Percentiles rank a stretch among this genome's conserved stretches.
Evolutionary conservation across 2,888 invertebrate species (phyloP).

Genomic region (Dione juno): DNA sequence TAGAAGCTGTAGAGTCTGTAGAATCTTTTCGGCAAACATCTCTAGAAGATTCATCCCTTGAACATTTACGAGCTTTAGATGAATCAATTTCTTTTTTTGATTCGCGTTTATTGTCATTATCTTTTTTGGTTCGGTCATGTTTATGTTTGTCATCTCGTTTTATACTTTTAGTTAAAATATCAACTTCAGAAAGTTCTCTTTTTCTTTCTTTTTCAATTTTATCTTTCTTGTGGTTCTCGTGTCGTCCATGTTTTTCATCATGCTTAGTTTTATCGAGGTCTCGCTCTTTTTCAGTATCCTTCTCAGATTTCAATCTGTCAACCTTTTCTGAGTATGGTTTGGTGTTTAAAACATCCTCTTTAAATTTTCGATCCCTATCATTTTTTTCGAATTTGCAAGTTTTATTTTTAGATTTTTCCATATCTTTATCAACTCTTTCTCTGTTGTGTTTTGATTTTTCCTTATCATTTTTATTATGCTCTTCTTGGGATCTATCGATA

Average conservation of each 20-base stretch:
- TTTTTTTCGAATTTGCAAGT: slow-evolving; percentile 61
- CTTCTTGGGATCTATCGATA: slow-evolving; percentile 69
- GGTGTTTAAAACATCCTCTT: slow-evolving; percentile 55
- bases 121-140: slow-evolving; percentile 72
- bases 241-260: slow-evolving; percentile 71
- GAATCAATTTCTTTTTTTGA: slow-evolving; percentile 71
- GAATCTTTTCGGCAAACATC: slow-evolving; percentile 79
- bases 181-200: slow-evolving; percentile 63
- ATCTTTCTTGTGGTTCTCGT: slow-evolving; percentile 79
- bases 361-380: slow-evolving; percentile 64
- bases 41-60: slow-evolving; percentile 72
- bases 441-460: slow-evolving; percentile 67
- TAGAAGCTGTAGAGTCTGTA: slow-evolving; percentile 76
- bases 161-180: slow-evolving; percentile 48
- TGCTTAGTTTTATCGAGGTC: slow-evolving; percentile 66
- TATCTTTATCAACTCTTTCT: slow-evolving; percentile 72
- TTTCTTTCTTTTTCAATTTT: slow-evolving; percentile 70
- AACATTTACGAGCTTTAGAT: slow-evolving; percentile 70
- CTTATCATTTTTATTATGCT: slow-evolving; percentile 69
- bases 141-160: slow-evolving; percentile 81
- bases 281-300: slow-evolving; percentile 60
- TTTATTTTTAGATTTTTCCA: slow-evolving; percentile 65
- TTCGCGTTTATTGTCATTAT: slow-evolving; percentile 71
- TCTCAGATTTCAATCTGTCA: slow-evolving; percentile 58
- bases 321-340: slow-evolving; percentile 58